Base-by-base conservation (phyloP, 2,113 vertebrate genomes). In the Ameiurus melas region DNA sequence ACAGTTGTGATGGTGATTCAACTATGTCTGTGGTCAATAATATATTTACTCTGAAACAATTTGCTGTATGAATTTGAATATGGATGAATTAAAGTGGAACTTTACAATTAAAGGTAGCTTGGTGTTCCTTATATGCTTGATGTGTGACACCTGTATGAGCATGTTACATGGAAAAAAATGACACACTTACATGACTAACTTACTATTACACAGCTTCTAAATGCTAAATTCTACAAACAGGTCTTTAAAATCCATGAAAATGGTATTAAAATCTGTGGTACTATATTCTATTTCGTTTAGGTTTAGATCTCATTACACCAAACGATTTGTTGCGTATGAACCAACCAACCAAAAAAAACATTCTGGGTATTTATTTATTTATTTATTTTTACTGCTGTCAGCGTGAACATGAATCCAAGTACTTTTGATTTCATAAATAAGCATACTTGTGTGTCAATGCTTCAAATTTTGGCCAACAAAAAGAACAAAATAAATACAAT, bases 91-190 rank as follows among this genome's bases (percentile, higher is more conserved):
- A 88, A 88, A 88, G 83, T 80, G 77, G 62, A 62, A 80, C 51
- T 88, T 85, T 64, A 85, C 83, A 88, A 85, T 53, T 57, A 85
- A 88, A 85, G 51, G 73, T n/a, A 78, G 83, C 53, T 79, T 85
- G 87, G 83, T 88, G 83, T 88, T 80, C 83, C 83, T 88, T 88
- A 88, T 64, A 84, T 88, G 57, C 2, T 78, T 84, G 71, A 64
- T 47, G 83, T 88, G 22, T 88, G 83, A 57, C 71, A 68, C 39
- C 57, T 78, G 43, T 64, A 33, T 57, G 64, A 66, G 60, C 36
- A 88, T 66, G 43, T 22, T 5, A 64, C 70, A 77, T 55, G 58
- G 13, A 36, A 33, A 62, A 77, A 55, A 84, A 84, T 13, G 12
- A 84, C 70, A 84, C 43, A 79, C 71, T 64, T 64, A 84, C n/a